Evolutionary conservation across 2,888 invertebrate species (phyloP), one percentile per base, ranked within the genome.

Genomic region (Pheosia tremula): DNA sequence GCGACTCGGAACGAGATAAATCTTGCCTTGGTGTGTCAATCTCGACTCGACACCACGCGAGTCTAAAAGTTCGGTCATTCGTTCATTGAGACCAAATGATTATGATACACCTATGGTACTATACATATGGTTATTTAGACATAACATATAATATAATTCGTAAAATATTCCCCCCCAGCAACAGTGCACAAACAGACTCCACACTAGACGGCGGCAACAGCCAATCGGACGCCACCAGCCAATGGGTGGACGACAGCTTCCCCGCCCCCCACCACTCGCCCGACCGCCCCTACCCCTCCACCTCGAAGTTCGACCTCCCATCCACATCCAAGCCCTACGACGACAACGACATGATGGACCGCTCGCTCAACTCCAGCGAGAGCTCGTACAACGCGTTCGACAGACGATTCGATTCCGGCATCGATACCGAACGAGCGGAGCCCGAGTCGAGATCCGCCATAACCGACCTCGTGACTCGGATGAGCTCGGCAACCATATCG

Each of bases 241-340:
- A 93, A 66, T 94, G 94, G 94, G 92, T 94, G 68, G 94, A 93
- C 82, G 94, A 94, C 84, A 92, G 93, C 77, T 93, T 93, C 85
- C 92, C 91, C 64, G 83, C 85, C n/a, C 83, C 87, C 41, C 84
- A 84, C 74, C 85, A 85, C 73, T 85, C 88, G 41, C 81, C 85
- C 56, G 83, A 82, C 68, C 77, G 82, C 8, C 78, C 84, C 39
- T 85, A 81, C 81, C 89, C 85, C 63, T 84, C 84, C 72, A 75
- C 83, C 3, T 83, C 85, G 63, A 86, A 85, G 54, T 90, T 88
- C 81, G 85, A 87, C 70, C 82, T 85, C 67, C 90, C 89, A 0
- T 88, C 89, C 62, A 87, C 90, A 0, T 88, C 90, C 24, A 91
- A 90, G 58, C 83, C 81, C 0, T 91, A 89, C 80, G 91, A 91